Conservation (phyloP, 2,888 invertebrate genomes). For the Salpingus planirostris region DNA sequence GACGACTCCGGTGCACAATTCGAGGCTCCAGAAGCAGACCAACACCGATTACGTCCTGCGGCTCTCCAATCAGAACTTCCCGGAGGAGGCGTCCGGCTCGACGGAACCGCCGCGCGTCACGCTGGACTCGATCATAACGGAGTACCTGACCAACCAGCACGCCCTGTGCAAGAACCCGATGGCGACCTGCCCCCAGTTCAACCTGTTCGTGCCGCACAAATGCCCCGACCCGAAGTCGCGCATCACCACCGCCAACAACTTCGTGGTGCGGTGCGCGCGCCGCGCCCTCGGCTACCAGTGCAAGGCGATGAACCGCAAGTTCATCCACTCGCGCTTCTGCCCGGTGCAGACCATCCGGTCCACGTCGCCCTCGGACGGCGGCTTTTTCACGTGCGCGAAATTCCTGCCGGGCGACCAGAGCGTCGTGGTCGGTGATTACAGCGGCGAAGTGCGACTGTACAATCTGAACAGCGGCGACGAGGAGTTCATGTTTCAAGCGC, state of each 20-base stretch:
- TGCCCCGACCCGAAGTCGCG: slow-evolving; percentile 82
- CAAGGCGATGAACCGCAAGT: slow-evolving; percentile 63
- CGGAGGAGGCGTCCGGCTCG: slow-evolving; percentile 20
- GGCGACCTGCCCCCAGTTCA: slow-evolving; percentile 94
- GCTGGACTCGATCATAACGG: slow-evolving; percentile 88
- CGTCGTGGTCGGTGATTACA: slow-evolving; percentile 81
- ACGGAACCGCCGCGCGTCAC: slow-evolving; percentile 49
- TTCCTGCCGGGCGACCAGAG: slow-evolving; percentile 40
- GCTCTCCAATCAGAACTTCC: slow-evolving; percentile 16
- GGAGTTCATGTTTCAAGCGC: slow-evolving; percentile 69
- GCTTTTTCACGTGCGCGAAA: slow-evolving; percentile 59
- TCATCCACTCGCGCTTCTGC: slow-evolving; percentile 76
- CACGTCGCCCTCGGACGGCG: slow-evolving; percentile 52
- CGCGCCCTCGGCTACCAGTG: slow-evolving; percentile 49
- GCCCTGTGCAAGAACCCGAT: slow-evolving; percentile 97
- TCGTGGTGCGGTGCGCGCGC: slow-evolving; percentile 54
- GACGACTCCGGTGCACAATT: slow-evolving; percentile 27
- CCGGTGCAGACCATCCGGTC: slow-evolving; percentile 65
- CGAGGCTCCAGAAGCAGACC: slow-evolving; percentile 46
- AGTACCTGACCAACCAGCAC: slow-evolving; percentile 95
- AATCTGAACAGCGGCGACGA: slow-evolving; percentile 78
- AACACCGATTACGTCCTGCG: slow-evolving; percentile 31
- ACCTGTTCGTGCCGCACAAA: slow-evolving; percentile 89
- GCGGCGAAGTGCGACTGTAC: slow-evolving; percentile 83
- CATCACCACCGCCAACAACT: slow-evolving; percentile 59